A percentile compares a stretch with the other conserved stretches of the same genome.
phyloP scores from a whole-genome alignment of 1,140 invertebrate species.

The Drosophila funebris region DNA sequence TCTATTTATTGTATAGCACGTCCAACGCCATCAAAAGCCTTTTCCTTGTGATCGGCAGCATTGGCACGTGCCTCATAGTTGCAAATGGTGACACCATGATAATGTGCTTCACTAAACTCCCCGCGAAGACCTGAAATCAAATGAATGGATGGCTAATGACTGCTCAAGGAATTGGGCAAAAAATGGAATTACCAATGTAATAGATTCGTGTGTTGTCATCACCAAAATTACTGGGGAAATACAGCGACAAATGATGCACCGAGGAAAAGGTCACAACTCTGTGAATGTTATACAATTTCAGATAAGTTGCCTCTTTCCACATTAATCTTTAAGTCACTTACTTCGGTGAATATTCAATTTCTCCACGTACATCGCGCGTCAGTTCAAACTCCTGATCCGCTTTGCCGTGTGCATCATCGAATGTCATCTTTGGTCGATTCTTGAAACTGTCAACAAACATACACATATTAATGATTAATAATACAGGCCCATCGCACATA shows the following conservation, averaged over 20 bases:
- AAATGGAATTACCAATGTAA: slow-evolving; percentile 89
- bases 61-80: slow-evolving; percentile 94
- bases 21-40: slow-evolving; percentile 86
- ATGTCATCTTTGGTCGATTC: slow-evolving; percentile 96
- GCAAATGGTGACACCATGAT: slow-evolving; percentile 95
- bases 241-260: slow-evolving; percentile 93
- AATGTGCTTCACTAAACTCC: slow-evolving; percentile 92
- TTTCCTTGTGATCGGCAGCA: slow-evolving; percentile 92
- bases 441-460: slow-evolving; percentile 89
- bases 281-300: slow-evolving; percentile 25
- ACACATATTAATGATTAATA: background rate
- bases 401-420: slow-evolving; percentile 90
- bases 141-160: background rate
- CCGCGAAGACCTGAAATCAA: slow-evolving; percentile 89
- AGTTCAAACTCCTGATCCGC: slow-evolving; percentile 97
- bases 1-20: slow-evolving; percentile 85
- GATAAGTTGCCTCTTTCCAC: background rate
- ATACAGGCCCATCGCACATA: slow-evolving; percentile 25
- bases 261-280: slow-evolving; percentile 96
- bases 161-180: background rate
- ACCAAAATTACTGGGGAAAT: slow-evolving; percentile 95
- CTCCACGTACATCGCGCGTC: slow-evolving; percentile 90
- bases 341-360: slow-evolving; percentile 95
- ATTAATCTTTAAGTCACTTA: slow-evolving; percentile 84
- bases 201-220: slow-evolving; percentile 93